Conservation (phyloP, 2,888 invertebrate species). For the Ochropleura plecta region DNA sequence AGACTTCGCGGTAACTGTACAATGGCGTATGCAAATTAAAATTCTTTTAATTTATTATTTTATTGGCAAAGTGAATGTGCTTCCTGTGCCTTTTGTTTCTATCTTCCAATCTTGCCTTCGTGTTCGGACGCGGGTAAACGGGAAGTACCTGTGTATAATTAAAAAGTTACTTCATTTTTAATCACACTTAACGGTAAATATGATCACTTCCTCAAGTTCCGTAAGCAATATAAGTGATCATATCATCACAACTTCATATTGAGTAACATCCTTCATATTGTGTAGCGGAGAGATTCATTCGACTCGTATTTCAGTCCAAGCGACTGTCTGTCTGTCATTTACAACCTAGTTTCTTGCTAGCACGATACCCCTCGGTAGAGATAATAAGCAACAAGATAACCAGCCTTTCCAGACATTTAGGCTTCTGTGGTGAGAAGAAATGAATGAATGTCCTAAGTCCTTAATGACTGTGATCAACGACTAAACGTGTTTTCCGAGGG, state of each 20-base stretch:
- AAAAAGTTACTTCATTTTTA: constrained; percentile 4
- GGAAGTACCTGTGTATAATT: constrained; percentile 21
- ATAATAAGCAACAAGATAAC: too few relatives aligned
- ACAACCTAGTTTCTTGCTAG: background rate
- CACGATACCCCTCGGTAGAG: background rate
- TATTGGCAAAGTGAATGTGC: constrained; percentile 62
- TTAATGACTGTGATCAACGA: background rate
- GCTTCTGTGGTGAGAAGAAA: background rate
- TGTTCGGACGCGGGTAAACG: constrained; percentile 15
- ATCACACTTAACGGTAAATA: background rate
- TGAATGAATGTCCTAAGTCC: too few relatives aligned
- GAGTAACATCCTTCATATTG: background rate
- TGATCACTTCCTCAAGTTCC: background rate
- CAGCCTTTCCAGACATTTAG: background rate
- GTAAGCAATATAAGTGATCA: background rate
- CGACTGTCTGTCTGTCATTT: background rate
- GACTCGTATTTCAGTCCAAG: background rate
- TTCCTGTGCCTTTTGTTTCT: constrained; percentile 59
- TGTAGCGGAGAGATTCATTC: background rate
- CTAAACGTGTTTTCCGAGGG: background rate
- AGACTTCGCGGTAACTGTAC: constrained; percentile 60
- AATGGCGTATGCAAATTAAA: constrained; percentile 62
- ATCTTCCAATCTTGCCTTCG: constrained; percentile 57
- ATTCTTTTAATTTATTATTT: constrained; percentile 63
- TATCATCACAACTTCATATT: background rate